phyloP scores from a whole-genome alignment of 2,888 invertebrate species.

The Lathronympha strigana region DNA sequence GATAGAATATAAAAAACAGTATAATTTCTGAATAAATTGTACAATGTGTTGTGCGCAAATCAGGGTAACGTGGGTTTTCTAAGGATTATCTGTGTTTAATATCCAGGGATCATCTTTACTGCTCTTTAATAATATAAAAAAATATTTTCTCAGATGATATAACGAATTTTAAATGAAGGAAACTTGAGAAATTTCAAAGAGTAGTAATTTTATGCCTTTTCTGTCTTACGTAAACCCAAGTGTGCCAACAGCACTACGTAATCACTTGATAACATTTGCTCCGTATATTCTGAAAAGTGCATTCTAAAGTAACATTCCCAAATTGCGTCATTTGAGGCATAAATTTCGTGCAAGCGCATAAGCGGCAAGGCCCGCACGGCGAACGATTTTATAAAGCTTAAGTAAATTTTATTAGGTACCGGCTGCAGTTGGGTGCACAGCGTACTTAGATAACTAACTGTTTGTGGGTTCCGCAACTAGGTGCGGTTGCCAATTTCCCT shows the following conservation, averaged over 20 bases:
- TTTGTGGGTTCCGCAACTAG: slow-evolving; percentile 31
- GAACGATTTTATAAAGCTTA: slow-evolving; percentile 60
- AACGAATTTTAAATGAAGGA: no score
- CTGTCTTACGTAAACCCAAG: no score
- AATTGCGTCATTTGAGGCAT: slow-evolving; percentile 55
- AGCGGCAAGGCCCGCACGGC: slow-evolving; percentile 58
- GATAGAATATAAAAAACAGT: no score
- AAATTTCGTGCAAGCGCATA: slow-evolving; percentile 61
- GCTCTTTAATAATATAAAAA: no score
- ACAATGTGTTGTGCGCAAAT: no score
- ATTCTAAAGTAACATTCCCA: slow-evolving; percentile 55
- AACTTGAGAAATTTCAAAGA: no score
- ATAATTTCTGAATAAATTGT: no score
- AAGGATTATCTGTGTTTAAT: no score
- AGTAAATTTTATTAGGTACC: slow-evolving; percentile 60
- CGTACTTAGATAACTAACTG: slow-evolving; percentile 35
- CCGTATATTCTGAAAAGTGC: slow-evolving; percentile 45
- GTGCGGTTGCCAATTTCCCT: slow-evolving; percentile 35
- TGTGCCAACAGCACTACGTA: neutral
- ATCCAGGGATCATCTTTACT: no score
- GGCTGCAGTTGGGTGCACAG: slow-evolving; percentile 38
- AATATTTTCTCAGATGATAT: no score
- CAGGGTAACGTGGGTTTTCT: no score
- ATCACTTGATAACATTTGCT: neutral
- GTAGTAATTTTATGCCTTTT: no score